Base-by-base conservation (phyloP, 2,113 vertebrate genomes). In the Salvelinus fontinalis region DNA sequence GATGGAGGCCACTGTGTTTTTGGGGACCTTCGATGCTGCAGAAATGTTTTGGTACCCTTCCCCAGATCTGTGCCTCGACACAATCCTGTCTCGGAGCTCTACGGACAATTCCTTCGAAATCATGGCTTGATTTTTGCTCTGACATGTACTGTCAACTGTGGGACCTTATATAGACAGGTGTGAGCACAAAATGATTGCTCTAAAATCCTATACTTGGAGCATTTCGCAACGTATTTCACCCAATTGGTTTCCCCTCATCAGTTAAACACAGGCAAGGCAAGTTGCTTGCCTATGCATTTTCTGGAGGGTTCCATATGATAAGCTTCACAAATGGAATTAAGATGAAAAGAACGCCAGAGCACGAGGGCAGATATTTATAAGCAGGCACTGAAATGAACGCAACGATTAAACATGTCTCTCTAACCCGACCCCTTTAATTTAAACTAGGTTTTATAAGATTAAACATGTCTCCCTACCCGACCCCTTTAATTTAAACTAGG, bases 271-370 rank as follows among this genome's bases (percentile, higher is more conserved):
- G 20, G 13, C 4, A 66, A 54, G 12, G 51, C 22, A 59, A 74
- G 67, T 77, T 60, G 13, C 29, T 74, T 73, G 20, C 48, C 39
- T 9, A 1, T 22, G 65, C 67, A n/a, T 69, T 78, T 79, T 51
- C 49, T 31, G 49, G 39, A 29, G 49, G 57, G 6, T 79, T 70
- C 16, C 24, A 65, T 65, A 71, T n/a, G 24, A 71, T 44, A 75
- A 57, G 78, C 26, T 70, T 71, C 54, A 71, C 68, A 75, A 54
- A 79, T 75, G 66, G 22, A 76, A 74, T 73, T 80, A 60, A 54
- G 67, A 57, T 80, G n/a, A 80, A 51, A 80, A 60, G 54, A 75
- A 79, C n/a, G 7, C 16, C 59, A 9, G 13, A 31, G 65, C 27
- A 34, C 29, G 20, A 27, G 31, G 24, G 51, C 66, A 79, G 24